Conservation (phyloP, 2,113 vertebrate genomes). For the Pelecanoides urinatrix region DNA sequence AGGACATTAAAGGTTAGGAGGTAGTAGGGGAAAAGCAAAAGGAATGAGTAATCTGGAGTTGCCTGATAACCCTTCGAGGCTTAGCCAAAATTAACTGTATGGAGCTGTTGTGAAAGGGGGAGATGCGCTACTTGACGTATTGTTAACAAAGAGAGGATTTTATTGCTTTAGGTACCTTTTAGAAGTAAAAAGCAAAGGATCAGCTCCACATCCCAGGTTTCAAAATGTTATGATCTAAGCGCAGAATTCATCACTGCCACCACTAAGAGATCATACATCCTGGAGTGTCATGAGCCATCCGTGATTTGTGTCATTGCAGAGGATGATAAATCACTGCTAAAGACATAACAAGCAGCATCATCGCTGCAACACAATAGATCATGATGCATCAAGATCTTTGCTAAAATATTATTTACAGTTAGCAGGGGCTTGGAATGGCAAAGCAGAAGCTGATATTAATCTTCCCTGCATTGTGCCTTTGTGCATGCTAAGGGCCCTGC, state of each 20-base stretch:
- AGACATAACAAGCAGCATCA: conserved; percentile 71
- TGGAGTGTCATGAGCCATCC: conserved; percentile 66
- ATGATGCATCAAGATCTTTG: conserved; percentile 72
- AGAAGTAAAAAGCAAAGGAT: conserved; percentile 55
- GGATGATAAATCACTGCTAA: conserved; percentile 75
- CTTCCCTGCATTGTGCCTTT: conserved; percentile 52
- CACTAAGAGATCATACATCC: conserved; percentile 65
- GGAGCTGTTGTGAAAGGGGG: neutral
- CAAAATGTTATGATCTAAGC: conserved; percentile 68
- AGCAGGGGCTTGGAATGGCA: conserved; percentile 61
- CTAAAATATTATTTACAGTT: conserved; percentile 75
- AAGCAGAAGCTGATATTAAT: conserved; percentile 71
- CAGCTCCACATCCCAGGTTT: conserved; percentile 60
- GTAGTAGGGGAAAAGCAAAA: conserved; percentile 42
- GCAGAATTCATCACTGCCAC: conserved; percentile 65
- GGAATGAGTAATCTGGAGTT: conserved; percentile 51
- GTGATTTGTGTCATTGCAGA: conserved; percentile 74
- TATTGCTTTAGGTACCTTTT: conserved; percentile 55
- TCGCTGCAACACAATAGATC: conserved; percentile 71
- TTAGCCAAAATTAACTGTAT: neutral
- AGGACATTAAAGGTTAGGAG: conserved; percentile 65
- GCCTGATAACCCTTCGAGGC: conserved; percentile 33
- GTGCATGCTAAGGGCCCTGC: neutral
- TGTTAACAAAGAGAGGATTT: conserved; percentile 34
- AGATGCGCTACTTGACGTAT: neutral